Evolutionary conservation across 2,797 vertebrate species (phyloP), one percentile per base, ranked within the genome.

Genomic region (Steatocranus sp.): DNA sequence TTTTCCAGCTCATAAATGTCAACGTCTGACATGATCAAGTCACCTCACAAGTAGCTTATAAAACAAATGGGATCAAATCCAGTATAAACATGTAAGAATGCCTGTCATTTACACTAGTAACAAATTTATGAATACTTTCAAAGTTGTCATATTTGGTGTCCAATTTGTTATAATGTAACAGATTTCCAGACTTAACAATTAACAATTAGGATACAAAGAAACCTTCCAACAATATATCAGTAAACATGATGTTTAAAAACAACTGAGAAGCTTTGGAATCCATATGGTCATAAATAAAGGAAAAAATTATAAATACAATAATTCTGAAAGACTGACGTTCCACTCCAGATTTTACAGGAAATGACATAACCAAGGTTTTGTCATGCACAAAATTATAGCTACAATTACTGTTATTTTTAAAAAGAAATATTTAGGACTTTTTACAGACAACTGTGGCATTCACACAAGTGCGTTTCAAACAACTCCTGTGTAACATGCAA

Each of bases 1-100:
- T 66, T 91, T 85, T 79, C 46, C 68, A 53, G 81, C 79, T 89
- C 73, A 48, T 85, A 82, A 89, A 84, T 70, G 83, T 85, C 87
- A 86, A 74, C n/a, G 41, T 78, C 50, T 53, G 49, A 84, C 36
- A 14, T 11, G 56, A 53, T 81, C 61, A 9, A 58, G 27, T 58
- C 70, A 7, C 74, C n/a, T 8, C 41, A 49, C 25, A 41, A 63
- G 70, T 5, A 74, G 32, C 46, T 23, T 14, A 61, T 51, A 56
- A 83, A 84, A 68, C 68, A 79, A 78, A 68, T 1, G 5, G 15
- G 78, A 5, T 74, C 68, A 63, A 4, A 54, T 77, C 25, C 18
- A 78, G 11, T 23, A 51, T 18, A 3, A 50, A 11, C 12, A 73
- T 74, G 75, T 23, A 70, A 2, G 12, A 5, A 53, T 5, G 20